Percentiles rank a stretch among this genome's conserved stretches.
Conservation (phyloP, 2,797 vertebrate genomes). For the Enteromius anoplus region DNA sequence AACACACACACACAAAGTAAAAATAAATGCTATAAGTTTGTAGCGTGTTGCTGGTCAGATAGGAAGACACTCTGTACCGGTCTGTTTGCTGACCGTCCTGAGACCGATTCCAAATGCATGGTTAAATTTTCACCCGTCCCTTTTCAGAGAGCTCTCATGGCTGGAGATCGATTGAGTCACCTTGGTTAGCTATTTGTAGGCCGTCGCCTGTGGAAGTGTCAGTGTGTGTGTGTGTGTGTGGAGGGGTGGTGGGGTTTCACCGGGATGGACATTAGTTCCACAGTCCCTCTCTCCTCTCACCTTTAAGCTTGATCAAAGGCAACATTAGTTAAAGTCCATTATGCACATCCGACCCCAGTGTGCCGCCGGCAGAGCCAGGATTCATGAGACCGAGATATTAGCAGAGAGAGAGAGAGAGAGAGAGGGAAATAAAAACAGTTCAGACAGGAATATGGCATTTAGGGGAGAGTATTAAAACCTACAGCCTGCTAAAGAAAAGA, state of each 20-base stretch:
- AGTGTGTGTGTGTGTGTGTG: constrained; percentile 32
- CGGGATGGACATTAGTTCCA: constrained; percentile 80
- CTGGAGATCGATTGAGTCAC: constrained; percentile 83
- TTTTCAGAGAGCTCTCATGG: constrained; percentile 62
- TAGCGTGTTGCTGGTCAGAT: background rate
- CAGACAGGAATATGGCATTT: constrained; percentile 64
- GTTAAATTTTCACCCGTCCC: constrained; percentile 62
- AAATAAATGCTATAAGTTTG: background rate
- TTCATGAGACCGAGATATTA: constrained; percentile 60
- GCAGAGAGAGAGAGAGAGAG: background rate
- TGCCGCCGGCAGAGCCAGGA: constrained; percentile 67
- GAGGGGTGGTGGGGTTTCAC: constrained; percentile 59
- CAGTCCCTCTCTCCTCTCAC: constrained; percentile 78
- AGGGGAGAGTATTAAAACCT: constrained; percentile 63
- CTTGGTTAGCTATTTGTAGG: constrained; percentile 84
- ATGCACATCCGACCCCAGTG: constrained; percentile 74
- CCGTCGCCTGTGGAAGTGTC: constrained; percentile 63
- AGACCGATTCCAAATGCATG: constrained; percentile 63
- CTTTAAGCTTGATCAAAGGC: constrained; percentile 84
- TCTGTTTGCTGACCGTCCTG: background rate
- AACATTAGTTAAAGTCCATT: constrained; percentile 81
- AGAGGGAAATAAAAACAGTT: constrained; percentile 27
- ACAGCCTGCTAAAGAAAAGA: constrained; percentile 46
- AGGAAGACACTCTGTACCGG: background rate
- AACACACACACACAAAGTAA: background rate